Evolutionary conservation across 2,888 invertebrate species (phyloP), one percentile per base, ranked within the genome.

Genomic region (Conistra vaccinii): DNA sequence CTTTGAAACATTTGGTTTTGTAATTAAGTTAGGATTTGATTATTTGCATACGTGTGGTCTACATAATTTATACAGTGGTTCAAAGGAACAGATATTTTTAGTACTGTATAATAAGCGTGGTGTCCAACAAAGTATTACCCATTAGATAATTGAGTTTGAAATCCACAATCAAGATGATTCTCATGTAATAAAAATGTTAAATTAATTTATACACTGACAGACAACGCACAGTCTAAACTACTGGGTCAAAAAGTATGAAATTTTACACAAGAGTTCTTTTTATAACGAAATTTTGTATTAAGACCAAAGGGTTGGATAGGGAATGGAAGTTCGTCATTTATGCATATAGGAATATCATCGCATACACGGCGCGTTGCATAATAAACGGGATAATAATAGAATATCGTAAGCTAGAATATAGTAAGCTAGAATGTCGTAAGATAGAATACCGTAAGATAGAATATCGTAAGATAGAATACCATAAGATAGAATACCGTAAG

Each of bases 1-100:
- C 87, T 90, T 90, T 90, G 85, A 89, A 87, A 85, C 83, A 87
- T 87, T 87, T 81, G 80, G 78, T 82, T 85, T 88, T 86, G 73
- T 85, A 89, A 87, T 91, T 89, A 88, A 88, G 84, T 89, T 89
- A 77, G 84, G 78, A 81, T 84, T 85, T 85, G 80, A 81, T 88
- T 82, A 84, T 88, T 88, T 85, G 82, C 86, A 86, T 87, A 87
- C 57, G 69, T 76, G 74, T 73, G 75, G 78, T 68, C 48, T 74
- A 75, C 75, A 58, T 75, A 78, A 83, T 78, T 69, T 73, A 78
- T 72, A 58, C 74, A 62, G 75, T 65, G 60, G 66, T 70, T 78
- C 67, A 85, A 80, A 79, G 55, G 76, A 76, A 73, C 73, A 71
- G 58, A 65, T 80, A 73, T 75, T 71, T 79, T 76, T 69, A 55